Conservation (phyloP, 2,888 invertebrate species). For the Epinotia ramella region DNA sequence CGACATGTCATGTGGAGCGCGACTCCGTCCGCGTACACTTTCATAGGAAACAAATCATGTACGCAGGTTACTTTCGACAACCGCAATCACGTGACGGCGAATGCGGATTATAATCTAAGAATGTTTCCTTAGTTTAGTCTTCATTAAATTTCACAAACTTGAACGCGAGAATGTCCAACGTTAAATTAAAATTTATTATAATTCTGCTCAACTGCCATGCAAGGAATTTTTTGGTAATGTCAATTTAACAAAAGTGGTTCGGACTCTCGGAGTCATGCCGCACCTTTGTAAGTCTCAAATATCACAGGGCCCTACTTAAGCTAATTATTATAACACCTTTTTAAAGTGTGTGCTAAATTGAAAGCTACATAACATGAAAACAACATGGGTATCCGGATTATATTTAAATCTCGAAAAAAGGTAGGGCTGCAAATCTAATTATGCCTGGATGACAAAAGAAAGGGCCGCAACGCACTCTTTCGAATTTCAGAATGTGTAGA, state of each 20-base stretch:
- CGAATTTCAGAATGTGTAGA: slow-evolving; percentile 46
- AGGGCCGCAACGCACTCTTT: slow-evolving; percentile 54
- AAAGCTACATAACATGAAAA: neutral
- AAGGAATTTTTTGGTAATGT: slow-evolving; percentile 34
- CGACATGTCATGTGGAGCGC: slow-evolving; percentile 83
- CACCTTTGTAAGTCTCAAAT: neutral
- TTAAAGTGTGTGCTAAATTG: neutral
- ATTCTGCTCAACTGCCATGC: slow-evolving; percentile 19
- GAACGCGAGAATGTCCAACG: slow-evolving; percentile 24
- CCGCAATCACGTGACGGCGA: slow-evolving; percentile 43
- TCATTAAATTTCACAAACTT: slow-evolving; percentile 26
- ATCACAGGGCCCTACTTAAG: neutral
- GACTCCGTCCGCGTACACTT: slow-evolving; percentile 69
- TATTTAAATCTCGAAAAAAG: neutral
- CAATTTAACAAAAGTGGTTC: slow-evolving; percentile 5
- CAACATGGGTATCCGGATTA: neutral
- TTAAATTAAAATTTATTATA: slow-evolving; percentile 37
- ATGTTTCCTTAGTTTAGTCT: slow-evolving; percentile 9
- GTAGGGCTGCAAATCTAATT: slow-evolving; percentile 9
- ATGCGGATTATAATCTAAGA: slow-evolving; percentile 21
- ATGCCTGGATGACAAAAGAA: slow-evolving; percentile 27
- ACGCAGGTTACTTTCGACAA: slow-evolving; percentile 67
- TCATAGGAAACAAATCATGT: slow-evolving; percentile 74
- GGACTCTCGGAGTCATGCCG: neutral
- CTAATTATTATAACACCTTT: neutral